Conservation (phyloP, 2,888 invertebrate genomes). For the Mesorhabditis spiculigera region DNA sequence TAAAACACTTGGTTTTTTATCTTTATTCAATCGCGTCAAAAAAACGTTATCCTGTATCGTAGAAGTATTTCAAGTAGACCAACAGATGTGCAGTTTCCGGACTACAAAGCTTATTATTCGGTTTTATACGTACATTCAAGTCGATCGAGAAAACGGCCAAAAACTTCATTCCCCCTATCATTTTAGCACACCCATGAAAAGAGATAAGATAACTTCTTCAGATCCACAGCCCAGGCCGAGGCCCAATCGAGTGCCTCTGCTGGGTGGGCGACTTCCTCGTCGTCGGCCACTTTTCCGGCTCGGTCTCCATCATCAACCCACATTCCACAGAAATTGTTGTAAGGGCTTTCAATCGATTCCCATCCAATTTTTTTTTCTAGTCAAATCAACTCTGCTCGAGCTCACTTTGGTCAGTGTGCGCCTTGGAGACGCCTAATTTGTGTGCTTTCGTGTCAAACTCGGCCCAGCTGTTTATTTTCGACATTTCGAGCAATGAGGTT, state of each 20-base stretch:
- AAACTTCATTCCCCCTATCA: too few relatives aligned
- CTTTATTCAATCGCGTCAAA: background rate
- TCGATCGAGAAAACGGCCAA: too few relatives aligned
- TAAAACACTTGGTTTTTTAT: background rate
- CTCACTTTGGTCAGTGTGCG: conserved; percentile 34
- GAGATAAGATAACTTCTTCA: conserved; percentile 4
- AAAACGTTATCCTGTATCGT: too few relatives aligned
- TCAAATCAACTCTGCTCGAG: conserved; percentile 43
- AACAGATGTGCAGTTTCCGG: too few relatives aligned
- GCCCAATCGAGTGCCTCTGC: conserved; percentile 15
- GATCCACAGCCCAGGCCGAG: conserved; percentile 16
- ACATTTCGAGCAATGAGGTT: background rate
- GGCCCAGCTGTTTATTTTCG: conserved; percentile 5
- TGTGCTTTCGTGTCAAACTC: conserved; percentile 8
- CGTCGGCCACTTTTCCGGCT: conserved; percentile 19
- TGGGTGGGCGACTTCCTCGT: conserved; percentile 17
- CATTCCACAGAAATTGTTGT: conserved; percentile 5
- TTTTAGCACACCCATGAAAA: background rate
- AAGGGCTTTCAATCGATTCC: background rate
- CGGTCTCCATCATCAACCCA: conserved; percentile 27
- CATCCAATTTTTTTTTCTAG: conserved; percentile 20
- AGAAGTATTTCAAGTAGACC: too few relatives aligned
- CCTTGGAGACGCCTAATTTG: conserved; percentile 9
- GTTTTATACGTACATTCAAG: too few relatives aligned
- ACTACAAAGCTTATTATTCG: too few relatives aligned